Evolutionary conservation across 2,113 vertebrate genomes (phyloP), one percentile per base, ranked within the genome.

Genomic region (Ascaphus truei): DNA sequence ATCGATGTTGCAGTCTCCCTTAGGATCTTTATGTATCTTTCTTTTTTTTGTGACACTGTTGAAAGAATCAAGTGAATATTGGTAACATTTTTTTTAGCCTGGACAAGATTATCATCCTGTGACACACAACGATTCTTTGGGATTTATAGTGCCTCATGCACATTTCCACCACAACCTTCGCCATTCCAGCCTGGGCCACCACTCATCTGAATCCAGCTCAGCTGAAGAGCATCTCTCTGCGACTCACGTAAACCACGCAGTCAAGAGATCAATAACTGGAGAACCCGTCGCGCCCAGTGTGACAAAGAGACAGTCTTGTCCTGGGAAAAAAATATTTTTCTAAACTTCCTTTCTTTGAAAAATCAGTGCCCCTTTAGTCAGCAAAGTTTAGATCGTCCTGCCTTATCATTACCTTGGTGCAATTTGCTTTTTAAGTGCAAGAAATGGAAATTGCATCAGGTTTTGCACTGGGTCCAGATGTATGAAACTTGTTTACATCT

Each of bases 61-160:
- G n/a, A n/a, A n/a, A n/a, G n/a, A n/a, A n/a, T n/a, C n/a, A n/a
- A n/a, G n/a, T n/a, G n/a, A n/a, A n/a, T n/a, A n/a, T n/a, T n/a
- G n/a, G n/a, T n/a, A n/a, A n/a, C n/a, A n/a, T n/a, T n/a, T n/a
- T 76, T 79, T 84, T 55, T 73, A 88, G 81, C 75, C 74, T 57
- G 71, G 59, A 63, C 57, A 56, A 26, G 71, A 5, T 0, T 76
- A 76, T 8, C 12, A 18, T 34, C 75, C 60, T 15, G 55, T 20
- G 39, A 48, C 1, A 7, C 48, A 13, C 2, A 13, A 76, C 3
- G 76, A 65, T 9, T 77, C 74, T 12, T 18, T 73, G 45, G 72
- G 47, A 72, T 62, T 67, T 25, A 59, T 18, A 6, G 45, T 63
- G 13, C 66, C 3, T 34, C 27, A 53, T 9, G 72, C 71, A 8